Evolutionary conservation across 2,113 vertebrate species (phyloP).

Genomic region (Tachuris rubrigastra): DNA sequence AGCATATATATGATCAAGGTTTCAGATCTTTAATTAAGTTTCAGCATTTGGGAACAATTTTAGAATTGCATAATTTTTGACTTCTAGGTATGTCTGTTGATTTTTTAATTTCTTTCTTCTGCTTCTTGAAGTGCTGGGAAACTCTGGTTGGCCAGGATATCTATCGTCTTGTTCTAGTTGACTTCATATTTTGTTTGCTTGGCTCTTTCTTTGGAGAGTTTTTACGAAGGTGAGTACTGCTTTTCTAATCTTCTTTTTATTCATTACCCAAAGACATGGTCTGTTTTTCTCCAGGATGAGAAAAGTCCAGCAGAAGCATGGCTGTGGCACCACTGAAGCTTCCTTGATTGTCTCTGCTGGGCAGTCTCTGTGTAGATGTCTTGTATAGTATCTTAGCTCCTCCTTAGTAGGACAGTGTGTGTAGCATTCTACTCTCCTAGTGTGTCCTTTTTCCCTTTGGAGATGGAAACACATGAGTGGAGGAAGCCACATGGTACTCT

Average conservation of each 20-base stretch:
- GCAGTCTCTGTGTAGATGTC: not conserved
- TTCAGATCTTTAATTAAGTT: not conserved
- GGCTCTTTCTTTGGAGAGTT: constrained; percentile 94
- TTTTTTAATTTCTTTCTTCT: not conserved
- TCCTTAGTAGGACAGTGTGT: not conserved
- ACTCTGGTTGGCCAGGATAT: constrained; percentile 89
- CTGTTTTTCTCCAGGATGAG: not conserved
- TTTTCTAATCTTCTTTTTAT: not conserved
- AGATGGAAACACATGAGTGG: not conserved
- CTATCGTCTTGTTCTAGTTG: constrained; percentile 88
- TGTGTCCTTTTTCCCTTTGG: not conserved
- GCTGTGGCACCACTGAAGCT: not conserved
- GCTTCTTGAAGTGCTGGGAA: constrained; percentile 88
- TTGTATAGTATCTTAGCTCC: not conserved
- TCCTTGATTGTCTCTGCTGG: not conserved
- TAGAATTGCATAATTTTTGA: not conserved
- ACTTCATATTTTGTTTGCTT: constrained; percentile 89
- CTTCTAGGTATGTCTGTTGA: not conserved
- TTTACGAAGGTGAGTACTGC: constrained; percentile 82
- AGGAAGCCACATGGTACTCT: not conserved
- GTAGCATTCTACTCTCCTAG: accelerated
- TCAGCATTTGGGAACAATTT: not conserved
- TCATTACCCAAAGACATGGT: not conserved
- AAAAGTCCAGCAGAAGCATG: not conserved
- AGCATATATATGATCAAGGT: not conserved